Base-by-base conservation (phyloP, 2,888 invertebrate genomes). In the Torymus tubicola region DNA sequence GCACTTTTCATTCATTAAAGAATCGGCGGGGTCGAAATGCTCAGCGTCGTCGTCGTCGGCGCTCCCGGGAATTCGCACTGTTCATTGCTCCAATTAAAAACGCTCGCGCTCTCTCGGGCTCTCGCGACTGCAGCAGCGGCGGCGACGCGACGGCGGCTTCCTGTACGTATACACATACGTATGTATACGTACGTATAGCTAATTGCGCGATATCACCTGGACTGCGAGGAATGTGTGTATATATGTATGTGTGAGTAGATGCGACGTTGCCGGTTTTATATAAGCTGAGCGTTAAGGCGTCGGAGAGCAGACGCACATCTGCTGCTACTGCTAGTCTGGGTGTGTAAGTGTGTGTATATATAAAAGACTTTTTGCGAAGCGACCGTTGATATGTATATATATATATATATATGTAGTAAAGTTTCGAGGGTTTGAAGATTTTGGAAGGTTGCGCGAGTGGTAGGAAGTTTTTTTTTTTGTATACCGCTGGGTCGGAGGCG, bases 131-230 rank as follows among this genome's bases (percentile, higher is more conserved):
- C 3, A 31, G 42, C 42, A 8, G 14, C 55, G 55, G 69, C 69
- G 69, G 42, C 42, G 42, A 13, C 68, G 68, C 57, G 57, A 57
- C 69, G 65, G 16, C 50, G 13, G 65, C 31, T 69, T 57, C 57
- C 69, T 69, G 69, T 21, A 31, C 21, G 14, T 14, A 24, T 24
- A 50, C 31, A 13, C 57, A 57, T 2, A 16, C 21, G 10, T 42
- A 42, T 8, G 16, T 21, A 21, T 21, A n/a, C n/a, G 16, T 18
- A 18, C 55, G 55, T 31, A 71, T 86, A 86, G 87, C 87, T 88
- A 87, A 88, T 87, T 86, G 83, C 84, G 81, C 84, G 82, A 84
- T 81, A 86, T 86, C 87, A 88, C 87, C 88, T 88, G 88, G 86
- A 63, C 76, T n/a, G 68, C 65, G 70, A 42, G 42, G 5, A 42